Percentiles rank a stretch among this genome's conserved stretches.
These are phyloP conservation scores for Muricea muricata DNA, from an alignment of 92 coral and sea anemone species.

Conservation along the genomic window DNA sequence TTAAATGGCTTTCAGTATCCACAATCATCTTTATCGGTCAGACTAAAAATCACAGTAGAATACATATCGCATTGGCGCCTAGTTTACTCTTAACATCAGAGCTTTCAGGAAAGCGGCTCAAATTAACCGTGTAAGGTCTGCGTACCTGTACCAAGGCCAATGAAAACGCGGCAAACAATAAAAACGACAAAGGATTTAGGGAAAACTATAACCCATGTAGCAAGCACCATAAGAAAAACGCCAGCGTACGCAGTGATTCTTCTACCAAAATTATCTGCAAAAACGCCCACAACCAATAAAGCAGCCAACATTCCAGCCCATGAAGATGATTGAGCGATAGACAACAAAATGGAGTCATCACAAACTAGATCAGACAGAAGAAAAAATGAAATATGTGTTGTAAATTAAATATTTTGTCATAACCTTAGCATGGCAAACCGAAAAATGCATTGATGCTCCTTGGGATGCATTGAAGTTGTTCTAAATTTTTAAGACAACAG, in stretches of 20 bases:
- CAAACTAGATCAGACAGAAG: background rate
- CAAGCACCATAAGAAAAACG: background rate
- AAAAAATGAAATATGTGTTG: background rate
- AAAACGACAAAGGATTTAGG: background rate
- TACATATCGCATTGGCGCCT: no score
- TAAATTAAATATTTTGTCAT: no score
- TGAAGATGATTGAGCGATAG: background rate
- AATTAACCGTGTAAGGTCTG: background rate
- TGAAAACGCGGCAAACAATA: background rate
- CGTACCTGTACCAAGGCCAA: background rate
- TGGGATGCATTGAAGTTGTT: no score
- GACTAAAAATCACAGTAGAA: no score
- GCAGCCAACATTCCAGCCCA: constrained; percentile 2
- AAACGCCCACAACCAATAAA: background rate
- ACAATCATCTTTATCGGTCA: no score
- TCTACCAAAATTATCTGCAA: background rate
- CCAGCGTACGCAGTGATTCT: background rate
- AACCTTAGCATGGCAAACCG: no score
- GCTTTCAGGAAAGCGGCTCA: no score
- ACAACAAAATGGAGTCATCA: no score
- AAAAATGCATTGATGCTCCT: no score
- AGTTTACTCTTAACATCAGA: no score
- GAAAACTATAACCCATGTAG: background rate
- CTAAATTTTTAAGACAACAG: no score
- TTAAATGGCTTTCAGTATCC: no score